These are phyloP conservation scores for Nothura maculosa DNA, from an alignment of 2,797 vertebrate genomes.

Conservation along the genomic window DNA sequence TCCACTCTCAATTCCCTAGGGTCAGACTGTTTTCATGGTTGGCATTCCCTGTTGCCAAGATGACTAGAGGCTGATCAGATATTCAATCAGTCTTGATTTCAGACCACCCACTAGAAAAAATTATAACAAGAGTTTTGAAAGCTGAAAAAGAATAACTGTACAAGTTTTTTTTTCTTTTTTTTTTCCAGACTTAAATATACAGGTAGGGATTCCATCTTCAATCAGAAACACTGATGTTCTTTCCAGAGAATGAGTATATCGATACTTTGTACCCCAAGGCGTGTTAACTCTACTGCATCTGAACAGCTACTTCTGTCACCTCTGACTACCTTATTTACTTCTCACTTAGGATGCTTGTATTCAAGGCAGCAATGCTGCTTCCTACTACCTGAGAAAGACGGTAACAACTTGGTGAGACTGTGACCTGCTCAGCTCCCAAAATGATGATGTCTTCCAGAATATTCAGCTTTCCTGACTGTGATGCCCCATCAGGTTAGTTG, in stretches of 20 bases:
- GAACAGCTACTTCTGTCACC: neutral
- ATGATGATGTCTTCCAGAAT: conserved; percentile 9
- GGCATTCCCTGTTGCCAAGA: neutral
- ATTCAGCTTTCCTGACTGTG: conserved; percentile 3
- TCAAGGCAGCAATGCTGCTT: conserved; percentile 44
- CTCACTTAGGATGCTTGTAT: conserved; percentile 51
- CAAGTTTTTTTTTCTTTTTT: neutral
- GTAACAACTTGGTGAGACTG: neutral
- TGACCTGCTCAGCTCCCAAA: neutral
- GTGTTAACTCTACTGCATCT: neutral
- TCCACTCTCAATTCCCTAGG: neutral
- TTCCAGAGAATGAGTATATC: neutral
- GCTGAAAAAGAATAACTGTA: neutral
- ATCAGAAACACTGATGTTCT: neutral
- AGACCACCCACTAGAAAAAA: neutral
- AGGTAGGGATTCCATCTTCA: neutral
- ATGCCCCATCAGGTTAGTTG: conserved; percentile 57
- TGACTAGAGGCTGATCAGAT: neutral
- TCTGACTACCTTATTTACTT: neutral
- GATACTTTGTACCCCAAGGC: neutral
- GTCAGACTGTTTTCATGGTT: neutral
- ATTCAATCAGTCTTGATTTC: neutral
- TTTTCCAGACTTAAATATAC: neutral
- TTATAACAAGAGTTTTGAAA: neutral
- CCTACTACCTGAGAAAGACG: conserved; percentile 38